Evolutionary conservation across 2,113 vertebrate species (phyloP).

Genomic region (Heterochromis multidens): DNA sequence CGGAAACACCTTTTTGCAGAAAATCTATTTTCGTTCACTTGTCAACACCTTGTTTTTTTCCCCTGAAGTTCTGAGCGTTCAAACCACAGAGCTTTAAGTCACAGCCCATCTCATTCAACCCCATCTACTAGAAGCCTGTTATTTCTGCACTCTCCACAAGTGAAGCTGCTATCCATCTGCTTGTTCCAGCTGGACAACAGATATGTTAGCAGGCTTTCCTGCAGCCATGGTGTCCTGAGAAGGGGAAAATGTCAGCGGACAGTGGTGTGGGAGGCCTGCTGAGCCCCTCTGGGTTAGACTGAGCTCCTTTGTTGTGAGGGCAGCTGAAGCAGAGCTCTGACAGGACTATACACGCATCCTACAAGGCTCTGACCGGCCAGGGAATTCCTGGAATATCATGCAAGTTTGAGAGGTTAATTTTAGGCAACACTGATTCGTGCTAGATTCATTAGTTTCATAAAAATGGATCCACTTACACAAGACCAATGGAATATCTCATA

Average conservation of each 20-base stretch:
- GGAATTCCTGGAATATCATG: conserved; percentile 15
- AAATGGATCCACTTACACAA: not conserved
- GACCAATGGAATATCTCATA: not conserved
- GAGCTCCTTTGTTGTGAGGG: conserved; percentile 27
- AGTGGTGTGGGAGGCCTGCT: conserved; percentile 9
- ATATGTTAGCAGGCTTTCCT: conserved; percentile 4
- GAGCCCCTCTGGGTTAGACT: not conserved
- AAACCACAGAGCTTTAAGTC: not conserved
- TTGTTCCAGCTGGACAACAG: conserved; percentile 38
- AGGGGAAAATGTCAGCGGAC: not conserved
- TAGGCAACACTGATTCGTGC: not conserved
- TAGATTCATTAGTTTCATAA: not conserved
- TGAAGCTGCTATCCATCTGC: conserved; percentile 29
- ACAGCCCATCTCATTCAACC: not conserved
- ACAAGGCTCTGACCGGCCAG: not conserved
- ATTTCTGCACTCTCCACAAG: not conserved
- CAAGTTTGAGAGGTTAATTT: not conserved
- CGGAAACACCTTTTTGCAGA: not conserved
- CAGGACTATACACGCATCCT: not conserved
- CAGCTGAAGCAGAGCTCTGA: conserved; percentile 23
- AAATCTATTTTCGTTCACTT: not conserved
- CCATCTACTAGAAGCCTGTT: not conserved
- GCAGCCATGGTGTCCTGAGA: not conserved
- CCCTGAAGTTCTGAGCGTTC: not conserved
- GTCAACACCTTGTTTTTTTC: conserved; percentile 8